Conservation (phyloP, 2,888 invertebrate genomes). For the Aricia artaxerxes region DNA sequence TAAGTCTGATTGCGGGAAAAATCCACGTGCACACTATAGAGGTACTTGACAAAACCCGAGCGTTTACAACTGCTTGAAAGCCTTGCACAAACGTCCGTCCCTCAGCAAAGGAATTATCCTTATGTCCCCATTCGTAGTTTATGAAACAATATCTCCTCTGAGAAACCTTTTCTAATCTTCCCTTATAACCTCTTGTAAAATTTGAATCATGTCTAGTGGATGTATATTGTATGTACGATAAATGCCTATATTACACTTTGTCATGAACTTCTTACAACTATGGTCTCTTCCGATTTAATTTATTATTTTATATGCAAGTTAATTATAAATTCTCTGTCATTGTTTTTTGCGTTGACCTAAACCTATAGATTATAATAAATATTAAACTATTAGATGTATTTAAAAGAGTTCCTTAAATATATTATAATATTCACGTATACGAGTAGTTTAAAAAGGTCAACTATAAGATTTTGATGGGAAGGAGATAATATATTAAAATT, state of each 20-base stretch:
- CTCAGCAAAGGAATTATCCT: constrained; percentile 21
- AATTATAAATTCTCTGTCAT: no score
- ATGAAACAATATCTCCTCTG: constrained; percentile 26
- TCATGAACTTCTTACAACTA: background rate
- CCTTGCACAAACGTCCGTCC: background rate
- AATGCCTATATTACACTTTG: background rate
- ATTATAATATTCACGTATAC: no score
- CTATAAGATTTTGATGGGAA: background rate
- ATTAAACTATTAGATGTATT: no score
- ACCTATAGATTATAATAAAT: no score
- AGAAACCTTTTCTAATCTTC: constrained; percentile 15
- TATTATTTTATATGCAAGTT: no score
- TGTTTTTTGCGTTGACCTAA: no score
- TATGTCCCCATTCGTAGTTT: background rate
- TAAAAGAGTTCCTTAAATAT: no score
- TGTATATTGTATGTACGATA: background rate
- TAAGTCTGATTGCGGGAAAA: background rate
- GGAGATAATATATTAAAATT: background rate
- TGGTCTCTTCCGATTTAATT: background rate
- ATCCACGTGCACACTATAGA: background rate
- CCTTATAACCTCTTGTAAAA: constrained; percentile 18
- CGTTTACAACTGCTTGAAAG: constrained; percentile 20
- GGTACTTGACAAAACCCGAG: background rate
- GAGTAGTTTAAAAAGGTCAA: background rate
- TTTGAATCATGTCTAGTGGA: constrained; percentile 11